Evolutionary conservation across 2,113 vertebrate species (phyloP).

Genomic region (Malurus elegans): DNA sequence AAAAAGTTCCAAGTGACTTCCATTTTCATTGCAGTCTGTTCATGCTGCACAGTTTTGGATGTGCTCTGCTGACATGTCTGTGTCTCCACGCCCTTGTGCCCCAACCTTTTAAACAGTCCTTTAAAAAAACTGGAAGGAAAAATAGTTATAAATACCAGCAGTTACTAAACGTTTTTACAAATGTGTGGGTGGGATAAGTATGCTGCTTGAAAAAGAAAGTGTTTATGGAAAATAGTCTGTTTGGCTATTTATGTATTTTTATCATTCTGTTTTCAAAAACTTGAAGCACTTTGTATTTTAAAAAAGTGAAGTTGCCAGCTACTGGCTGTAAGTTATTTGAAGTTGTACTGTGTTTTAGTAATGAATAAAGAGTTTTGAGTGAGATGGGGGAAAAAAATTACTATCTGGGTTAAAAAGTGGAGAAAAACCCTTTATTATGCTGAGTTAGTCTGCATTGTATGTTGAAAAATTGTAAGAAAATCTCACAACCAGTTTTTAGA

Average conservation of each 20-base stretch:
- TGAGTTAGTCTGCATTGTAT: not conserved
- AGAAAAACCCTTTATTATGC: rapidly evolving
- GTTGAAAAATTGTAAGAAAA: not conserved
- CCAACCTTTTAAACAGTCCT: not conserved
- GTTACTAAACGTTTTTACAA: not conserved
- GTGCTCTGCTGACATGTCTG: not conserved
- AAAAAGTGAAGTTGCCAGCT: not conserved
- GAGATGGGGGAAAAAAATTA: not conserved
- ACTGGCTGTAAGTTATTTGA: not conserved
- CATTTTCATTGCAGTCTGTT: not conserved
- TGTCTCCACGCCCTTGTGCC: not conserved
- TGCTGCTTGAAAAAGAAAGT: not conserved
- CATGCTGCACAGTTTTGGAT: not conserved
- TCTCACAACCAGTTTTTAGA: not conserved
- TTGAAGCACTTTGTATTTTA: not conserved
- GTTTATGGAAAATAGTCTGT: not conserved
- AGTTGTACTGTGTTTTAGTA: not conserved
- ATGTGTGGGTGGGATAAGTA: not conserved
- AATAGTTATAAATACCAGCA: not conserved
- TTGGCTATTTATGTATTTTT: not conserved
- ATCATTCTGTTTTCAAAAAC: not conserved
- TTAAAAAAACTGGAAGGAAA: not conserved
- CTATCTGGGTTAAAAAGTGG: not conserved
- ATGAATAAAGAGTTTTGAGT: not conserved
- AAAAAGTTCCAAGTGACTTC: not conserved